Evolutionary conservation across 64 coral and sea anemone species (phyloP), one percentile per base, ranked within the genome.

Genomic region (Cladopsammia gracilis): DNA sequence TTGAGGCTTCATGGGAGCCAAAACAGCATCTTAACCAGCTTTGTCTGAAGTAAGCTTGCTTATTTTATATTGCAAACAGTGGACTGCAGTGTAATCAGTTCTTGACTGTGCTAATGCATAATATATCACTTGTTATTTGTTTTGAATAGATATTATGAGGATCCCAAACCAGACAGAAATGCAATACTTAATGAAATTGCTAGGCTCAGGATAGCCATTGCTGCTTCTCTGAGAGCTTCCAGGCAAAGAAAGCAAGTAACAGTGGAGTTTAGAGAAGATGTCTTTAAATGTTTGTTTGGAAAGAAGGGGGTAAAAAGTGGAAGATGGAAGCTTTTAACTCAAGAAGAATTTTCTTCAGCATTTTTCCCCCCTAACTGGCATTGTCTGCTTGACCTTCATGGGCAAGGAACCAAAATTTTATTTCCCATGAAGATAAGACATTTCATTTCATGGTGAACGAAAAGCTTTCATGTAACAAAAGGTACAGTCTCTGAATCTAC

Each of bases 121-220:
- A 64, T 76, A 69, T 2, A 42, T 34, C 44, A 62, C 14, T 85
- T 75, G 52, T 86, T 93, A 93, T 85, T 34, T 85, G 46, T 83
- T 76, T 73, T 66, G 64, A 42, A 77, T 76, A 94, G 92, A 77
- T 94, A 94, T 70, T 94, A 87, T 66, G 71, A 94, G 64, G 52
- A 94, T 49, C 92, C 85, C 64, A 94, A 78, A 26, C 85, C 92
- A 79, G 76, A 82, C 18, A 87, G 73, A 71, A 82, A 71, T 53
- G 52, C 61, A 10, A 62, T 93, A 10, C 50, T 93, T 20, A 82
- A 71, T 73, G 92, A 93, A 86, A 84, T 93, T 60, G n/a, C 45
- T 15, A 87, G 86, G 44, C 77, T 94, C 15, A 88, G 85, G 75
- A 78, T 88, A 7, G 85, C 76, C 19, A 70, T 88, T 70, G 24